Evolutionary conservation across 1,140 invertebrate genomes (phyloP).

Genomic region (Pseudomyrmex cubaensis): DNA sequence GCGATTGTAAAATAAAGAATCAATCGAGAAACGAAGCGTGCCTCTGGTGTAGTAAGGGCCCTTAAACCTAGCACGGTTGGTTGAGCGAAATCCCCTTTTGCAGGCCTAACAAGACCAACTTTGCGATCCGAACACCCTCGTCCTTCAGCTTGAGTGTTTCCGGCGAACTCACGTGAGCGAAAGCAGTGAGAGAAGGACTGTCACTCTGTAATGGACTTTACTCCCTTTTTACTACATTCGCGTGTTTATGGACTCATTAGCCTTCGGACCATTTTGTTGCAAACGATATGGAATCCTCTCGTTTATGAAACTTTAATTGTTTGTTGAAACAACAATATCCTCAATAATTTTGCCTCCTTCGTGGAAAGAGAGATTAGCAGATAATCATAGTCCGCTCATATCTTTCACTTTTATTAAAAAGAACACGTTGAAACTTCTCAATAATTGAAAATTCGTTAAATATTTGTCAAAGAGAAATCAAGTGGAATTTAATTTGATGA

Average conservation of each 20-base stretch:
- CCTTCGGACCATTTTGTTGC: neutral
- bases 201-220: slow-evolving; percentile 21
- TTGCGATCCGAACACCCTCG: slow-evolving; percentile 76
- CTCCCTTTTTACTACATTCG: slow-evolving; percentile 40
- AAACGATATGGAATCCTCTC: neutral
- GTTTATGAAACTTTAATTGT: slow-evolving; percentile 14
- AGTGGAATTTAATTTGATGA: neutral
- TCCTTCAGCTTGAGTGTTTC: slow-evolving; percentile 67
- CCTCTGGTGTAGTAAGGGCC: slow-evolving; percentile 73
- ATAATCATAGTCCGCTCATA: neutral
- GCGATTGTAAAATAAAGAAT: slow-evolving; percentile 85
- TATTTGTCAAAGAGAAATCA: neutral
- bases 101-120: slow-evolving; percentile 82
- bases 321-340: no score
- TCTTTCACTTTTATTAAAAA: neutral
- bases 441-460: neutral
- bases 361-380: no score
- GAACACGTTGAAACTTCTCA: neutral
- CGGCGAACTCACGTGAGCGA: slow-evolving; percentile 44
- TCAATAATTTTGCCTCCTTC: no score
- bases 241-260: slow-evolving; percentile 50
- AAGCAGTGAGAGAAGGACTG: slow-evolving; percentile 29
- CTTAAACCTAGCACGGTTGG: slow-evolving; percentile 79
- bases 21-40: slow-evolving; percentile 85
- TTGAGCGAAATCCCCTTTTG: slow-evolving; percentile 81